Percentiles rank a stretch among this genome's conserved stretches.
phyloP scores from a whole-genome alignment of 2,797 vertebrate species.

The Simalia tracyae region DNA sequence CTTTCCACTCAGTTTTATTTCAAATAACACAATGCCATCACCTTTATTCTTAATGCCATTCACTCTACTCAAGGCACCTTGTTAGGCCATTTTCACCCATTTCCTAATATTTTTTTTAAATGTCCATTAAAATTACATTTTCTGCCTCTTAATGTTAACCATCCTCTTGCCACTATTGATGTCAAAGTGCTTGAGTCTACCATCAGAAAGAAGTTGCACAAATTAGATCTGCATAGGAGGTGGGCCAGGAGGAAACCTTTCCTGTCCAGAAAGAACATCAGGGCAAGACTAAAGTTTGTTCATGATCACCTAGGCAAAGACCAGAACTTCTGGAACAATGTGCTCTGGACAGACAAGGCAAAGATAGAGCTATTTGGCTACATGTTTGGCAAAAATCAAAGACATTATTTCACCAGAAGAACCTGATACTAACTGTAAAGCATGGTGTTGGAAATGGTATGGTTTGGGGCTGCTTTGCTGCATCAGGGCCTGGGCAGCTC shows the following conservation, averaged over 20 bases:
- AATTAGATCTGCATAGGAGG: neutral
- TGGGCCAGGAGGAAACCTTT: neutral
- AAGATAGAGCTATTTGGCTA: no score
- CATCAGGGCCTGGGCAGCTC: no score
- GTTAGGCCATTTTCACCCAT: neutral
- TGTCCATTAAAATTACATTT: neutral
- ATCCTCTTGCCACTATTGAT: neutral
- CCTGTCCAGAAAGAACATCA: neutral
- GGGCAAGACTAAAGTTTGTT: no score
- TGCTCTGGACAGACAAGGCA: no score
- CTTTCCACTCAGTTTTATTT: neutral
- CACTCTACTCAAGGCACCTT: neutral
- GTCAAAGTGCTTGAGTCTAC: neutral
- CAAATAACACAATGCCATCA: neutral
- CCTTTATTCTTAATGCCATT: neutral
- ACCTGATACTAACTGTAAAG: no score
- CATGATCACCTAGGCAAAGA: neutral
- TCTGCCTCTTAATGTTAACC: neutral
- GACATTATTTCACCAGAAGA: no score
- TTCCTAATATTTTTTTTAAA: neutral
- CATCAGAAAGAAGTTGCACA: neutral
- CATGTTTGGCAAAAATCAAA: no score
- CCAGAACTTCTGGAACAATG: no score
- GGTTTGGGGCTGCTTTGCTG: no score
- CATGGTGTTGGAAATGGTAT: no score